Percentiles rank a stretch among this genome's conserved stretches.
phyloP scores from a whole-genome alignment of 2,888 invertebrate genomes.

The Spicauda simplicius region DNA sequence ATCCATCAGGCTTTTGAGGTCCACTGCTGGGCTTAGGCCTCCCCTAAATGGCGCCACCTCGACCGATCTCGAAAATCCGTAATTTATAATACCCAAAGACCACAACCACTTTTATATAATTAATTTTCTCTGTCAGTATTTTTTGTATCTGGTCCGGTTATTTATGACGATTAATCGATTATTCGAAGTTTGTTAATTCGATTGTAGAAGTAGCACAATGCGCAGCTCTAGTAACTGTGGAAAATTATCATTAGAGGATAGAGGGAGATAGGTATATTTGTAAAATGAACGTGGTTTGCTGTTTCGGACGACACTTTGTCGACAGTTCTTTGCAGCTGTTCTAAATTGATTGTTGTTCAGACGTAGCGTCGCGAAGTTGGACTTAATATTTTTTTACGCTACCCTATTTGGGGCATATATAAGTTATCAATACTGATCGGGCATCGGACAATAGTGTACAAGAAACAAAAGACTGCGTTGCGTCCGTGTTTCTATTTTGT shows the following conservation, averaged over 20 bases:
- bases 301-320: conserved; percentile 41
- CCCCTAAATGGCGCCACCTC: too few species aligned
- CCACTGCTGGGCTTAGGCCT: too few species aligned
- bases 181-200: not conserved
- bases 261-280: conserved; percentile 46
- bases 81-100: too few species aligned
- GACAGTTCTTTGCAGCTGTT: conserved; percentile 53
- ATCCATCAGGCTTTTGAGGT: too few species aligned
- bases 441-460: conserved; percentile 38
- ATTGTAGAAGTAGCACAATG: not conserved
- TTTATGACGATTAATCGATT: not conserved
- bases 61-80: too few species aligned
- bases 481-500: conserved; percentile 57
- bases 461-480: conserved; percentile 49
- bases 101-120: too few species aligned
- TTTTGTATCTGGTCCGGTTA: too few species aligned
- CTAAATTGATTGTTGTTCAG: conserved; percentile 50
- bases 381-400: conserved; percentile 38
- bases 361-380: conserved; percentile 39
- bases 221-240: not conserved
- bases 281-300: conserved; percentile 42
- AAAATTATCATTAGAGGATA: conserved; percentile 37
- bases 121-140: too few species aligned
- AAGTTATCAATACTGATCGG: conserved; percentile 21
- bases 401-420: conserved; percentile 17